These are phyloP conservation scores for Ochlodes sylvanus DNA, from an alignment of 2,888 invertebrate genomes.

Conservation along the genomic window DNA sequence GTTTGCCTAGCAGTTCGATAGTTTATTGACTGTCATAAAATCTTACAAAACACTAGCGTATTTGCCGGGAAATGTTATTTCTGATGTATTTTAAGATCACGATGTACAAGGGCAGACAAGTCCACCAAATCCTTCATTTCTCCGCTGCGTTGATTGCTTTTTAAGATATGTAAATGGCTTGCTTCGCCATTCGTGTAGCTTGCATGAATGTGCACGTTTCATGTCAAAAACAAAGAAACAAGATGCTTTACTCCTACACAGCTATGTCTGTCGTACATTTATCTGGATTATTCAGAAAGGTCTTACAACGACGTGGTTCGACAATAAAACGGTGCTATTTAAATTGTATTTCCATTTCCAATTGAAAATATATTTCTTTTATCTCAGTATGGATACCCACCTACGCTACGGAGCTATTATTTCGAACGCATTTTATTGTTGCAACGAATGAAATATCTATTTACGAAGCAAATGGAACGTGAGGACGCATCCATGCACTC, in stretches of 20 bases:
- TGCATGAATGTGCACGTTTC: constrained; percentile 16
- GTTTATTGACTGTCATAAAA: constrained; percentile 37
- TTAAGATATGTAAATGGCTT: constrained; percentile 26
- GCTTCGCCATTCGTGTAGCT: constrained; percentile 18
- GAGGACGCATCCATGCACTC: constrained; percentile 66
- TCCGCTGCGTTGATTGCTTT: constrained; percentile 10
- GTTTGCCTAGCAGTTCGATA: constrained; percentile 34
- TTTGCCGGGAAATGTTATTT: constrained; percentile 2
- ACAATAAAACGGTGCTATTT: constrained; percentile 1
- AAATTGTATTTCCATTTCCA: constrained; percentile 2
- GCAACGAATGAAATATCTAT: constrained; percentile 39
- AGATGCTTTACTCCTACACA: constrained; percentile 22
- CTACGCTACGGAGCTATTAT: background rate
- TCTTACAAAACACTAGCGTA: constrained; percentile 10
- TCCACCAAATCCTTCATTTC: constrained; percentile 12
- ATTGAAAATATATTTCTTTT: constrained; percentile 1
- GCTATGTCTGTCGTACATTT: constrained; percentile 23
- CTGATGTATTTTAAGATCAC: constrained; percentile 1
- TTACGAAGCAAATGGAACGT: constrained; percentile 71
- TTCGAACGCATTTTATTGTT: constrained; percentile 14
- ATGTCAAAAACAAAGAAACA: constrained; percentile 28
- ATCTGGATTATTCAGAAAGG: constrained; percentile 21
- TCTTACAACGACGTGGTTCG: constrained; percentile 8
- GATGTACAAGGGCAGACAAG: background rate
- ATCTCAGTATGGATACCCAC: background rate